Base-by-base conservation (phyloP, 1,140 invertebrate genomes). In the Pseudobourletiella spinata region DNA sequence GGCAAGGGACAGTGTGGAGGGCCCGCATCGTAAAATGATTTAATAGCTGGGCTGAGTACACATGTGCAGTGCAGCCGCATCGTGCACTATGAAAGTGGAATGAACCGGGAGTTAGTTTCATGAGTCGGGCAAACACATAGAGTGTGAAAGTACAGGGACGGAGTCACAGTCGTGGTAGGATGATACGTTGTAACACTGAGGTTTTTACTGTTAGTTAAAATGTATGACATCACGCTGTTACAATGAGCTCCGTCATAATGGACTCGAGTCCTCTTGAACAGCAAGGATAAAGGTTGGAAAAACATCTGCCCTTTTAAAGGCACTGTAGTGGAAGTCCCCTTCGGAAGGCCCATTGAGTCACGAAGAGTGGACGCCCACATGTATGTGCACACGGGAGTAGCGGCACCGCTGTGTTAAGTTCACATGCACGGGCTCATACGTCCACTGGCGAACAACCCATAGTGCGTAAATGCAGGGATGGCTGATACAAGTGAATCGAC, bases 231-330 rank as follows among this genome's bases (percentile, higher is more conserved):
- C 44, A 48, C 20, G 44, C 44, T 48, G 44, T 22, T 48, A 61
- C 59, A 61, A 61, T 61, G 59, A 54, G 59, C 48, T 54, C 32
- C 48, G 26, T 61, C 59, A 61, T 61, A 61, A 61, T 61, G 50
- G 30, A 52, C 59, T 61, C 29, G 26, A 25, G 26, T 54, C 15
- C 50, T 54, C 25, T 30, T 54, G 20, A 22, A 54, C 51, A 52
- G 24, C 26, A 54, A 24, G n/a, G 22, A 61, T 61, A 54, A 61
- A 61, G 54, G 48, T 50, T 24, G 50, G 48, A 61, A 61, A 61
- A 61, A 61, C 59, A 61, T 61, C 59, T 61, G 59, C 51, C 59
- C 32, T 61, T 54, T 50, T 59, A 59, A 58, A 58, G 56, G 56
- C 42, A 15, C 32, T 39, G 25, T 26, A 25, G n/a, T n/a, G 32